Evolutionary conservation across 2,113 vertebrate genomes (phyloP).

Genomic region (Uria lomvia): DNA sequence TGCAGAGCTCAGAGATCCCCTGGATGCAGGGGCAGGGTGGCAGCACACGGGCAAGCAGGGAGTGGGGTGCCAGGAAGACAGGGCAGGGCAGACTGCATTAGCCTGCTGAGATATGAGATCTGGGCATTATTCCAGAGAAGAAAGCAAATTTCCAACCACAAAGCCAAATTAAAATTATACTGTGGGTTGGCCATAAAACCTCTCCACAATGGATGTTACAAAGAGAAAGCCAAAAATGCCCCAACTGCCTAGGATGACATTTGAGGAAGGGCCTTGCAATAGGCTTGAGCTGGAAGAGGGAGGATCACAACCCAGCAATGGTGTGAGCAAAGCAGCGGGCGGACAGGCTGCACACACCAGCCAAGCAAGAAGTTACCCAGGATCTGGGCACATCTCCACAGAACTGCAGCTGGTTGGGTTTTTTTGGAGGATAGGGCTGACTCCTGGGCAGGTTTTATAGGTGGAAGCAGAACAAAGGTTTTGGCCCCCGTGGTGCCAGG

Average conservation of each 20-base stretch:
- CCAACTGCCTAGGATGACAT: not conserved
- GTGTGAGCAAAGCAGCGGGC: accelerated
- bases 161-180: not conserved
- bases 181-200: not conserved
- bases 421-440: not conserved
- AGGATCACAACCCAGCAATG: not conserved
- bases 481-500: not conserved
- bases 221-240: not conserved
- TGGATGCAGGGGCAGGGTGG: not conserved
- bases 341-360: not conserved
- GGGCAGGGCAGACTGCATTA: not conserved
- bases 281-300: not conserved
- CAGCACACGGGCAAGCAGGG: accelerated
- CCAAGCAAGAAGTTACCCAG: not conserved
- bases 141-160: not conserved
- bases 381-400: not conserved
- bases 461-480: not conserved
- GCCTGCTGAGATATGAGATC: not conserved
- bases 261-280: not conserved
- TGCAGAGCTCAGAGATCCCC: not conserved
- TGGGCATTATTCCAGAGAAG: not conserved
- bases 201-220: not conserved
- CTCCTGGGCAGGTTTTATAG: not conserved
- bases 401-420: not conserved
- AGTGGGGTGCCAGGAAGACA: not conserved